Evolutionary conservation across 2,113 vertebrate species (phyloP).

Genomic region (Prunella fulvescens): DNA sequence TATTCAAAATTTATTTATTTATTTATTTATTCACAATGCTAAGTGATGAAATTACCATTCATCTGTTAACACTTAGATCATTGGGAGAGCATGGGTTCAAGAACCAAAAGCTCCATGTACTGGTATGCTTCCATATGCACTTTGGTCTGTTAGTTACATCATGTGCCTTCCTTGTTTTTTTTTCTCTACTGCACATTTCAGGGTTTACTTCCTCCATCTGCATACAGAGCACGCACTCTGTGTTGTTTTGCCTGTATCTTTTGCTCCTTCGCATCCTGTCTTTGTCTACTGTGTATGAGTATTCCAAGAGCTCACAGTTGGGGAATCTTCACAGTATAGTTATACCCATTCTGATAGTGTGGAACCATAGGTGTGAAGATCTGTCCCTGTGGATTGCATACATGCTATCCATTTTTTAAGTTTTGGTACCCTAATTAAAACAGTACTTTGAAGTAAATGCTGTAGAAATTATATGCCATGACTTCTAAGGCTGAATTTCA

Average conservation of each 20-base stretch:
- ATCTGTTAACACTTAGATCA: neutral
- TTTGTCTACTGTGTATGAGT: neutral
- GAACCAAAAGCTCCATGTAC: neutral
- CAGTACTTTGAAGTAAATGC: neutral
- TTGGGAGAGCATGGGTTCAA: neutral
- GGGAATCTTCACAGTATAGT: neutral
- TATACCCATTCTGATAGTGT: neutral
- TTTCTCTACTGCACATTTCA: neutral
- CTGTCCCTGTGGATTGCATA: neutral
- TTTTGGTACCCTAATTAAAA: neutral
- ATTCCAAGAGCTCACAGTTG: neutral
- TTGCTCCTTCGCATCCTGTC: neutral
- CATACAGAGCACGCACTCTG: neutral
- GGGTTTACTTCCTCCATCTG: neutral
- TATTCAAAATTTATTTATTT: neutral
- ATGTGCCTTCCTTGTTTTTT: neutral
- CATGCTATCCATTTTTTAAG: neutral
- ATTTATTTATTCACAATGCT: neutral
- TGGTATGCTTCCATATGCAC: neutral
- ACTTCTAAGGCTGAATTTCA: neutral
- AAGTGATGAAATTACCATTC: neutral
- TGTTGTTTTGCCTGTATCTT: neutral
- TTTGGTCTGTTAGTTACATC: neutral
- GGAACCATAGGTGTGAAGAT: neutral
- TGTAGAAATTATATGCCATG: neutral